Base-by-base conservation (phyloP, 2,113 vertebrate genomes). In the Ictalurus punctatus region DNA sequence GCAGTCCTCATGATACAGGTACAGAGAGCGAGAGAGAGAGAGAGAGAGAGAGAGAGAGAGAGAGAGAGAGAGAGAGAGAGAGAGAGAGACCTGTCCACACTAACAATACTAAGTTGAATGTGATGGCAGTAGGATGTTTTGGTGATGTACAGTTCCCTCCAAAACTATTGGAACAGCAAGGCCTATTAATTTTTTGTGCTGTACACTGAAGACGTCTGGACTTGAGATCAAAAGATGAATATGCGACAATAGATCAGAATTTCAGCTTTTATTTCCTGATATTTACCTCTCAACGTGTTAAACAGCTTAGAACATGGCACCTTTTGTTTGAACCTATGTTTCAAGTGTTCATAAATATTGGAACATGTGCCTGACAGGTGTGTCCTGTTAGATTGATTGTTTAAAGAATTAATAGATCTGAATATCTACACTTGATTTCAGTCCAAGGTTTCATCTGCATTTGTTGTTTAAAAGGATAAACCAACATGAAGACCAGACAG, bases 1-100 rank as follows among this genome's bases (percentile, higher is more conserved):
- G 76, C 65, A 27, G 76, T 44, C 73, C 21, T 76, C 37, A 44
- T 40, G 71, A 74, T 74, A 74, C 71, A 74, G 71, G 71, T 74
- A 37, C 71, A 48, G 6, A 78, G 21, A 44, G 37, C 44, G 37
- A 76, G 27, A 27, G 65, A 67, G 65, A 67, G 63, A 25, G 25
- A 67, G 63, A 67, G 25, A 67, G 25, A 67, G 10, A 69, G 67
- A 69, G 67, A 69, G 67, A 34, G 67, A 69, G 67, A n/a, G 67
- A 71, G 71, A 74, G 71, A 74, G 17, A 74, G 71, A 74, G 71
- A 74, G 17, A 40, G 9, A 69, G 65, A 27, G 65, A 71, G n/a
- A 71, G 67, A 71, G 67, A 14, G 71, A 74, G 7, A 40, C 3
- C 1, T 69, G 65, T 30, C 12, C n/a, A 13, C 65, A 69, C 65